Conservation (phyloP, 2,797 vertebrate genomes). For the Syndactyla subalaris region DNA sequence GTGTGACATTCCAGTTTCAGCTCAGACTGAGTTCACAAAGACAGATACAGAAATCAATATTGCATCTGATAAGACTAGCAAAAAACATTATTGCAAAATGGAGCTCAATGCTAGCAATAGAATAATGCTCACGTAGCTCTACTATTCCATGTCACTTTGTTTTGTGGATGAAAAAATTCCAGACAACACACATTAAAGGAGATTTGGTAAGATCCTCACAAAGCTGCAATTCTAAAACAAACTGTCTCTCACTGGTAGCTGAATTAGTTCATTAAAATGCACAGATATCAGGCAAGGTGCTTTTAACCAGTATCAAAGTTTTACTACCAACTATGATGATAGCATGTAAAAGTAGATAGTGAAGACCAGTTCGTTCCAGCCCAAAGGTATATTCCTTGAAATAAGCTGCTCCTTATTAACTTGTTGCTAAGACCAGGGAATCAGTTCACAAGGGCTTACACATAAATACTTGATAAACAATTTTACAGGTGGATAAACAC, state of each 20-base stretch:
- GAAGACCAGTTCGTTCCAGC: background rate
- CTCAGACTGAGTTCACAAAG: slow-evolving; percentile 39
- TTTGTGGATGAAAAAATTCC: background rate
- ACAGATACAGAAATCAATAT: slow-evolving; percentile 37
- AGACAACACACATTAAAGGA: background rate
- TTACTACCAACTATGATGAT: background rate
- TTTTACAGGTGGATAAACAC: slow-evolving; percentile 16
- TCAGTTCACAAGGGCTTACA: background rate
- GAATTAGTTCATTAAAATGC: background rate
- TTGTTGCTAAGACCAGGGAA: slow-evolving; percentile 36
- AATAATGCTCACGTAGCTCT: background rate
- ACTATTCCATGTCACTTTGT: background rate
- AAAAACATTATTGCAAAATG: background rate
- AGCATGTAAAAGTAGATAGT: background rate
- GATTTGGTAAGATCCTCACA: background rate
- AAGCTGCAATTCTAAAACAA: background rate
- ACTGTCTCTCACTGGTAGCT: background rate
- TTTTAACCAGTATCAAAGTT: slow-evolving; percentile 13
- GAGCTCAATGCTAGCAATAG: background rate
- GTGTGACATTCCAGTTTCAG: slow-evolving; percentile 10
- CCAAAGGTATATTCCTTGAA: background rate
- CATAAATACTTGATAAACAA: slow-evolving; percentile 27
- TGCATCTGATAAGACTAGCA: background rate
- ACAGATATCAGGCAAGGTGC: background rate
- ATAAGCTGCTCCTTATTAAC: slow-evolving; percentile 20